Conservation (phyloP, 2,888 invertebrate genomes). For the Cenopis cana region DNA sequence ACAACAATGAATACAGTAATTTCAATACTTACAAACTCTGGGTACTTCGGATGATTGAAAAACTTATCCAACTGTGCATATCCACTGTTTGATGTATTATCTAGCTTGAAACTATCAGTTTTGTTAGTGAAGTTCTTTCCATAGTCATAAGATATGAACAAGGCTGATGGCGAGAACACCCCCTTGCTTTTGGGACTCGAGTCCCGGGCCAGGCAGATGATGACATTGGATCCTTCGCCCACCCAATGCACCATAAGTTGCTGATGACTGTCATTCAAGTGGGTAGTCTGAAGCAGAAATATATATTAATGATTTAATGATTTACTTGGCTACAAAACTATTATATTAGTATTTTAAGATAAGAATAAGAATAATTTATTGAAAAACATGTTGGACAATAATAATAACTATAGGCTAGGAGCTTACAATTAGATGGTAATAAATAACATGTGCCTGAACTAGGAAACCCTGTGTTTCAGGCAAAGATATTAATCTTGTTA, state of each 20-base stretch:
- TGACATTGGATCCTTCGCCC: constrained; percentile 93
- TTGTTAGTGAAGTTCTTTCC: constrained; percentile 92
- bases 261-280: constrained; percentile 93
- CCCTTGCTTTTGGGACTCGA: constrained; percentile 83
- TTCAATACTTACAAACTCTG: constrained; percentile 89
- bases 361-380: too few species aligned
- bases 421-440: too few species aligned
- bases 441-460: too few species aligned
- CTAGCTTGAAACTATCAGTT: constrained; percentile 87
- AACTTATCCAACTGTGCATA: constrained; percentile 93
- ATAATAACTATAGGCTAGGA: too few species aligned
- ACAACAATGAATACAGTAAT: background rate
- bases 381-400: too few species aligned
- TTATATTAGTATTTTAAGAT: too few species aligned
- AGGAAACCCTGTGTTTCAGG: too few species aligned
- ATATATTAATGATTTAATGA: background rate
- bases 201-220: constrained; percentile 93
- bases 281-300: constrained; percentile 86
- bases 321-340: background rate
- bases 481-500: too few species aligned
- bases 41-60: constrained; percentile 92
- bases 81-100: constrained; percentile 77
- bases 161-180: constrained; percentile 89
- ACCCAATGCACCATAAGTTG: constrained; percentile 97
- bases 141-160: constrained; percentile 95